Evolutionary conservation across 2,888 invertebrate species (phyloP), one percentile per base, ranked within the genome.

Genomic region (Copidosoma aretas): DNA sequence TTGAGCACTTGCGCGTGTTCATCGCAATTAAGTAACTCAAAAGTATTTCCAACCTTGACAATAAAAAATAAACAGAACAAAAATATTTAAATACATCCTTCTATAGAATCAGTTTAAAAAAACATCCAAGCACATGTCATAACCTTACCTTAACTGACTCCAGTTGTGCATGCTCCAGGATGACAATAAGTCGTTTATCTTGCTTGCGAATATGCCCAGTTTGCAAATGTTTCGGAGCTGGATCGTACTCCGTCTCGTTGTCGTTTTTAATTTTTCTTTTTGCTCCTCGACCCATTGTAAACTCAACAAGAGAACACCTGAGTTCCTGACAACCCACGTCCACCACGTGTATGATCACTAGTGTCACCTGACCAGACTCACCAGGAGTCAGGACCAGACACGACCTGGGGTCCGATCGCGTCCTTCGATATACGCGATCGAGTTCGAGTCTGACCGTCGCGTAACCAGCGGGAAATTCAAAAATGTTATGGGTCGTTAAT

Each of bases 1-100:
- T 92, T 91, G 75, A 97, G 86, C 71, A 96, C 91, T 74, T 89
- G 86, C 25, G 89, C 88, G 84, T 98, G 98, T 80, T 97, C 96
- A 83, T 98, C 98, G 84, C 95, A 95, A 80, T 97, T 97, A 61
- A 98, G 85, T 32, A 98, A 86, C 81, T 97, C 95, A 84, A 95
- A 98, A 74, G 89, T 88, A 80, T 91, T 92, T 22, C 95, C 95
- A 72, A 91, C 89, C 96, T 97, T 81, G 54, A 62, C 17, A 12
- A 3, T 25, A 5, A 5, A 12, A 2, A n/a, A 19, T 2, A 22
- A 19, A 49, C n/a, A n/a, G n/a, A n/a, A n/a, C n/a, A n/a, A 14
- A 51, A 22, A 53, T 41, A 10, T 52, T 39, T n/a, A 52, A 49
- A 4, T 43, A 12, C 46, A 17, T 52, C 25, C 8, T 24, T 21